phyloP scores from a whole-genome alignment of 2,888 invertebrate species.

The Baronia brevicornis region DNA sequence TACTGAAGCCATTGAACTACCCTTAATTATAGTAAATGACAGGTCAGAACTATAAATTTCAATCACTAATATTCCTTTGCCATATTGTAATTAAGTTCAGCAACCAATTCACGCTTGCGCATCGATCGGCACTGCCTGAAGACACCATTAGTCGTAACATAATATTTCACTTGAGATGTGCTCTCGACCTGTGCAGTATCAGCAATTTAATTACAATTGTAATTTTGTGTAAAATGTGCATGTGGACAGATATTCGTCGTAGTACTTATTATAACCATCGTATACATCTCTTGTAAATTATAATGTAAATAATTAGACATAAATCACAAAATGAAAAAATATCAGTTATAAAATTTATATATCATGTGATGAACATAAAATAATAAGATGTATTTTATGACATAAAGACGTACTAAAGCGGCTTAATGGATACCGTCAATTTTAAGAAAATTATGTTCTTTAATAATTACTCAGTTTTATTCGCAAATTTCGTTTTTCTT shows the following conservation, averaged over 20 bases:
- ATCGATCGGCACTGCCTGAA: slow-evolving; percentile 53
- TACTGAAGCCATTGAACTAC: slow-evolving; percentile 30
- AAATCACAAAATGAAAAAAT: no score
- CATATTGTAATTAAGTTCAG: slow-evolving; percentile 60
- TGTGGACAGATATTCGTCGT: no score
- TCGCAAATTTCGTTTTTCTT: slow-evolving; percentile 61
- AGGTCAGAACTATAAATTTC: slow-evolving; percentile 48
- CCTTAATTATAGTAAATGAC: slow-evolving; percentile 39
- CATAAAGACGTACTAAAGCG: no score
- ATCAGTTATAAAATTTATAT: no score
- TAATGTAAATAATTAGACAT: no score
- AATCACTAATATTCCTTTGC: slow-evolving; percentile 62
- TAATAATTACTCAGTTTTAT: slow-evolving; percentile 28
- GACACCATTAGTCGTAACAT: slow-evolving; percentile 61
- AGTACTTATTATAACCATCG: no score
- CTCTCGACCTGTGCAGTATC: slow-evolving; percentile 17
- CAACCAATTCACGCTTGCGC: slow-evolving; percentile 62
- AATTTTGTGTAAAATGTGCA: slow-evolving; percentile 5
- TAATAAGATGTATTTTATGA: no score
- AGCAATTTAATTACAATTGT: slow-evolving; percentile 9
- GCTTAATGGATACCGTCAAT: slow-evolving; percentile 1
- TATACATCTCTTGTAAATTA: no score
- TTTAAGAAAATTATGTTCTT: slow-evolving; percentile 2
- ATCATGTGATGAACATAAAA: no score
- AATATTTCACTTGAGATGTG: slow-evolving; percentile 30